phyloP scores from a whole-genome alignment of 92 coral and sea anemone species.

The Zoanthus sansibaricus region DNA sequence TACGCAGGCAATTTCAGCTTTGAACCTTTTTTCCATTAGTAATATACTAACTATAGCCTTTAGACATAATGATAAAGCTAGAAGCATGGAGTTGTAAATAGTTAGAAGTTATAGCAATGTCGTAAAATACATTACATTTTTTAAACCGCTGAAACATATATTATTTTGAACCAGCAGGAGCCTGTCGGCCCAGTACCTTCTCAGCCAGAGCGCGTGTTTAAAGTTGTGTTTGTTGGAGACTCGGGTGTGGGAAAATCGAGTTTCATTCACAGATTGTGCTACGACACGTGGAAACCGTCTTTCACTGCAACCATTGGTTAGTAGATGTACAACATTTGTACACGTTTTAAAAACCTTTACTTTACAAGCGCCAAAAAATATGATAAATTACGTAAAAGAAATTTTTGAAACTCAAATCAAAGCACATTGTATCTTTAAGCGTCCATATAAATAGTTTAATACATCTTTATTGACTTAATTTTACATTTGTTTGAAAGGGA shows the following conservation, averaged over 20 bases:
- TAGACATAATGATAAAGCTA: too few species aligned
- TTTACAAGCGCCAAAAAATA: not conserved
- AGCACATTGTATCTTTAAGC: too few species aligned
- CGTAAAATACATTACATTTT: not conserved
- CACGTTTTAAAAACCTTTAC: not conserved
- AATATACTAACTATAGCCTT: too few species aligned
- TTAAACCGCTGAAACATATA: not conserved
- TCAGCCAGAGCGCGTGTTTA: constrained; percentile 88
- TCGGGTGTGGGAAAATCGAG: constrained; percentile 99
- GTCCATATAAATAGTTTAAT: too few species aligned
- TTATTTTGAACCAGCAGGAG: constrained; percentile 43
- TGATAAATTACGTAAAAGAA: not conserved
- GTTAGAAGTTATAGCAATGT: too few species aligned
- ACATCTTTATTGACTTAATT: too few species aligned
- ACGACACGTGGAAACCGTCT: constrained; percentile 95
- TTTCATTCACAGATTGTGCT: constrained; percentile 95
- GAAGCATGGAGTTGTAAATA: too few species aligned
- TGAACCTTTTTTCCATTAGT: too few species aligned
- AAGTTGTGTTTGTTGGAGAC: constrained; percentile 95
- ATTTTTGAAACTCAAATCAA: too few species aligned
- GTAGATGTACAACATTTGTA: not conserved
- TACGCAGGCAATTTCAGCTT: too few species aligned
- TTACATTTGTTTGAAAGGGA: too few species aligned
- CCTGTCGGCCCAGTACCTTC: constrained; percentile 35
- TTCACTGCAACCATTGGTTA: constrained; percentile 99